Evolutionary conservation across 37 sponge, comb jelly and placozoan genomes (phyloP).

Genomic region (Diacarnus erythraeanus): DNA sequence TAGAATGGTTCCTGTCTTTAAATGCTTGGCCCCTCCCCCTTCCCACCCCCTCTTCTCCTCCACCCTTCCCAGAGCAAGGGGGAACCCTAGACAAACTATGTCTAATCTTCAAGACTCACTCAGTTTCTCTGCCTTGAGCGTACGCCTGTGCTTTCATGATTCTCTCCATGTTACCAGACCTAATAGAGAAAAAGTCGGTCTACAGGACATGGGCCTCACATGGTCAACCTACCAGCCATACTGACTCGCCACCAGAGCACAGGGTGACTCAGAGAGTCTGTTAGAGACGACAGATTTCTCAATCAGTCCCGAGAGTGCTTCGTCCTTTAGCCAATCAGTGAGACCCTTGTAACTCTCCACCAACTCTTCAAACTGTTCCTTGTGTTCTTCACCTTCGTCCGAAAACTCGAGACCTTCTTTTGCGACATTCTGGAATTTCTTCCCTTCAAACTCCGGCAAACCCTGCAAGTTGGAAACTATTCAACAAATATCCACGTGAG

Average conservation of each 20-base stretch:
- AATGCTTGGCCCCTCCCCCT: no score
- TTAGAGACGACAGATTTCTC: slow-evolving; percentile 95
- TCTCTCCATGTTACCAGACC: slow-evolving; percentile 98
- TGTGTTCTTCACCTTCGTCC: slow-evolving; percentile 82
- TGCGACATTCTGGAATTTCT: slow-evolving; percentile 87
- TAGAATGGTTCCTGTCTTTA: no score
- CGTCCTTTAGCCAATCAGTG: slow-evolving; percentile 91
- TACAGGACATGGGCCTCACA: neutral
- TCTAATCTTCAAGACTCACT: slow-evolving; percentile 25
- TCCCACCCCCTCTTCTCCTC: no score
- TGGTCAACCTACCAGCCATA: slow-evolving; percentile 81
- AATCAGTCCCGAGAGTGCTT: slow-evolving; percentile 76
- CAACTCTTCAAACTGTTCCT: slow-evolving; percentile 81
- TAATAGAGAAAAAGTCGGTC: neutral
- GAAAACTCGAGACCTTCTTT: slow-evolving; percentile 92
- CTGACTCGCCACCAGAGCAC: slow-evolving; percentile 94
- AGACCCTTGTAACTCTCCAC: slow-evolving; percentile 83
- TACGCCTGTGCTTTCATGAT: slow-evolving; percentile 97
- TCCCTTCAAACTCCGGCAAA: slow-evolving; percentile 95
- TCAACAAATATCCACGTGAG: neutral
- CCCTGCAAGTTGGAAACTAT: slow-evolving; percentile 4
- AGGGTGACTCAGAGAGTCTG: slow-evolving; percentile 92
- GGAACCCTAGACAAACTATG: no score
- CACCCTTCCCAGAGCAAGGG: no score
- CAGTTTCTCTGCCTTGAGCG: slow-evolving; percentile 63